A percentile compares a stretch with the other conserved stretches of the same genome.
Evolutionary conservation across 2,888 invertebrate genomes (phyloP).

Genomic region (Pachliopta kotzebuea): DNA sequence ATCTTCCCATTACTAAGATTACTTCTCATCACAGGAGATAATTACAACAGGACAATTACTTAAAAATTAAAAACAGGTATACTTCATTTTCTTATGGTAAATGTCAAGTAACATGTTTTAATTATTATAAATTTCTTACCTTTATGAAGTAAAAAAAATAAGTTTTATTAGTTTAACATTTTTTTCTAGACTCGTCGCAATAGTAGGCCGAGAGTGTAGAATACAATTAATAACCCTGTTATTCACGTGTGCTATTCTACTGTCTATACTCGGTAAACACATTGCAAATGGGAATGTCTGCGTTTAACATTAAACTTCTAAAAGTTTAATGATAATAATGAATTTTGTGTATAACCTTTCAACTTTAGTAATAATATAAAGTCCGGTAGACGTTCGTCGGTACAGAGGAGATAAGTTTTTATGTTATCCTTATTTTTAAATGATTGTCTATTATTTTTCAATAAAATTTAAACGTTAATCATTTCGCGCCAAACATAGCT

Average conservation of each 20-base stretch:
- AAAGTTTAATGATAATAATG: too few species aligned
- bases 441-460: background rate
- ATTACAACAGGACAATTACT: too few species aligned
- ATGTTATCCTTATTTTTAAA: background rate
- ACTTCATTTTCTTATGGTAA: background rate
- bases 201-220: too few species aligned
- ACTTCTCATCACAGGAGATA: slow-evolving; percentile 31
- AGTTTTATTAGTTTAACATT: too few species aligned
- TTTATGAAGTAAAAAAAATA: background rate
- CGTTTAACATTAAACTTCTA: too few species aligned
- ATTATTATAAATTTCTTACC: background rate
- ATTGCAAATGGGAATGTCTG: too few species aligned
- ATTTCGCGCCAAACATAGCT: background rate
- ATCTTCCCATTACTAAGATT: slow-evolving; percentile 61
- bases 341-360: background rate
- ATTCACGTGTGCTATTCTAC: too few species aligned
- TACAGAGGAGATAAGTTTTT: background rate
- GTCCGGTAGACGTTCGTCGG: too few species aligned
- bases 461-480: background rate
- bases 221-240: too few species aligned
- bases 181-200: too few species aligned
- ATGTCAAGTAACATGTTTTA: background rate
- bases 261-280: too few species aligned
- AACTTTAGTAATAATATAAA: background rate
- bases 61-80: background rate